phyloP scores from a whole-genome alignment of 1,140 invertebrate species.

The Diprion similis region DNA sequence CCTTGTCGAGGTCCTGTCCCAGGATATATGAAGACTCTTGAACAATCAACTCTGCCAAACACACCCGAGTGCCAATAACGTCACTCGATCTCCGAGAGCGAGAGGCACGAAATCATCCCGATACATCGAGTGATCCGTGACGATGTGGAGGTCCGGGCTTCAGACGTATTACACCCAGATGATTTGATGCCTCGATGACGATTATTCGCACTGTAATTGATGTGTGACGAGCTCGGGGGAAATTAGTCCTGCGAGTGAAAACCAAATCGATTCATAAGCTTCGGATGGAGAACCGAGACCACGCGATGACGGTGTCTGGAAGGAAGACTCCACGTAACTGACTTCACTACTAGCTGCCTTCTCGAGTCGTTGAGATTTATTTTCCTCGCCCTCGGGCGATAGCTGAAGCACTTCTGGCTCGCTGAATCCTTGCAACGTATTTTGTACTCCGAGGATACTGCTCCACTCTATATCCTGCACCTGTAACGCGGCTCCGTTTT shows the following conservation, averaged over 20 bases:
- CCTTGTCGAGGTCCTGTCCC: background rate
- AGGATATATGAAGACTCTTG: background rate
- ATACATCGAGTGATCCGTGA: background rate
- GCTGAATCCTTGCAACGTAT: background rate
- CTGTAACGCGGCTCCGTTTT: too few relatives aligned
- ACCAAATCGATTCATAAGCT: too few relatives aligned
- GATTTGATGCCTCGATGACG: too few relatives aligned
- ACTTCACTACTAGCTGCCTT: background rate
- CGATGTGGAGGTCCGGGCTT: too few relatives aligned
- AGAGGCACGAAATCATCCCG: background rate
- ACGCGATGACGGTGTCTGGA: too few relatives aligned
- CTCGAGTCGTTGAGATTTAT: background rate
- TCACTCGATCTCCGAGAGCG: background rate
- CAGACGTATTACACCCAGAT: too few relatives aligned
- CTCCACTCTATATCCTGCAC: background rate
- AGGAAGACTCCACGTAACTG: background rate
- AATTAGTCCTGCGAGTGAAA: too few relatives aligned
- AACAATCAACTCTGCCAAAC: slow-evolving; percentile 1
- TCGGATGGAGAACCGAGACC: too few relatives aligned
- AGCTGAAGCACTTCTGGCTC: background rate
- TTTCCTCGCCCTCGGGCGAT: background rate
- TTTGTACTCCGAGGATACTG: background rate
- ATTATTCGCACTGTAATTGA: too few relatives aligned
- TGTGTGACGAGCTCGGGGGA: too few relatives aligned
- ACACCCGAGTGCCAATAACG: background rate